These are phyloP conservation scores for Melanotaenia pygmaea DNA, from an alignment of 2,797 vertebrate genomes.

Conservation along the genomic window DNA sequence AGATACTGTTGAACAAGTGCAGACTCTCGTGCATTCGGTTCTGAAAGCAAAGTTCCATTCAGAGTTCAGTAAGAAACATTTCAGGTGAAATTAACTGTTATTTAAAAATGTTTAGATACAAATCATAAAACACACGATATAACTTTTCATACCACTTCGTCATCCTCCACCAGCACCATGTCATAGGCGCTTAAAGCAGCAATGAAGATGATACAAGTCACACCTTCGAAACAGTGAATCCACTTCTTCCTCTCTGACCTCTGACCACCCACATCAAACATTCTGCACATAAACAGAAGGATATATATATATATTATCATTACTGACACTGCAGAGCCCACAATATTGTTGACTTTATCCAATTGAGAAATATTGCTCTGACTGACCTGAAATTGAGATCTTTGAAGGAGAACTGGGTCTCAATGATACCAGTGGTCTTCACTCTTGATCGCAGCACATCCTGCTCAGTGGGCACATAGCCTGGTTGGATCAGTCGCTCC, in stretches of 20 bases:
- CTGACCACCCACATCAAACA: constrained; percentile 98
- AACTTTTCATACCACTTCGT: constrained; percentile 91
- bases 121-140: background rate
- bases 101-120: background rate
- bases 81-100: background rate
- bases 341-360: background rate
- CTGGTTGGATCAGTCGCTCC: constrained; percentile 90
- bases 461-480: constrained; percentile 96
- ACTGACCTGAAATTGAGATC: constrained; percentile 95
- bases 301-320: background rate
- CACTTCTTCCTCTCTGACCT: constrained; percentile 98
- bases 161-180: constrained; percentile 99
- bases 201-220: constrained; percentile 99
- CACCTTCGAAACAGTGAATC: constrained; percentile 99
- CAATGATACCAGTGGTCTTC: constrained; percentile 98
- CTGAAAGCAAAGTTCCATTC: constrained; percentile 71
- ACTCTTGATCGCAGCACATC: constrained; percentile 96
- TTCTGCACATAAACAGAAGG: constrained; percentile 78
- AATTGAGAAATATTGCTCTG: background rate
- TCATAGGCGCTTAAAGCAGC: constrained; percentile 97
- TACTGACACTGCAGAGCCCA: background rate
- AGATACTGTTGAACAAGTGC: constrained; percentile 99
- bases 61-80: background rate
- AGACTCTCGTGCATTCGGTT: constrained; percentile 99
- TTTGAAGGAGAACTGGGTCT: constrained; percentile 94